Base-by-base conservation (phyloP, 2,888 invertebrate species). In the Nymphalis c-album region DNA sequence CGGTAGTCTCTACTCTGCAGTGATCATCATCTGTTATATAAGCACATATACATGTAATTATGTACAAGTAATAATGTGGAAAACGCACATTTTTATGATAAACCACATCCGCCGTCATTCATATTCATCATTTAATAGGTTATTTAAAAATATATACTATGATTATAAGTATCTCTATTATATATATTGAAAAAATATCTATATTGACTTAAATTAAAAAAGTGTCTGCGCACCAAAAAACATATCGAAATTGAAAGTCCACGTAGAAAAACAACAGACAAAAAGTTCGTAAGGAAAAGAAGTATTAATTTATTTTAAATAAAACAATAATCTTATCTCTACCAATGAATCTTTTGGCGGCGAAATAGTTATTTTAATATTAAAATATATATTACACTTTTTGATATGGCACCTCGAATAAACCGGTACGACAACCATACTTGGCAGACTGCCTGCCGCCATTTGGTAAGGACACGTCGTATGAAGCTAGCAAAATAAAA, bases 391-490 rank as follows among this genome's bases (percentile, higher is more conserved):
- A 58, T 48, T 40, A 22, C 40, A 40, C 13, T 64, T 64, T 50
- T 60, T 22, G 51, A 60, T 50, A 58, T 18, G 2, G 46, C 55
- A 60, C 22, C 48, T 64, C 50, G 62, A 47, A 63, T 58, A 57
- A 65, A 62, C 61, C 55, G 55, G 64, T 70, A 45, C 58, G 35
- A 60, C 60, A 57, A 45, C 63, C 46, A 68, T 65, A 63, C 63
- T 70, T 70, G 68, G 70, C 70, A 70, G 70, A 68, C 68, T 57
- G 70, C 65, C 68, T 71, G 70, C 66, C 68, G 70, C 68, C 68
- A 20, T 22, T 47, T 60, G 20, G 46, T 18, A 60, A 64, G 64
- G 64, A 60, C 60, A 51, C 20, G 35, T 20, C 20, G 26, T 45
- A 22, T 57, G 7, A 35, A 40, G 35, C 8, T 40, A 40, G 40